A percentile compares a stretch with the other conserved stretches of the same genome.
Evolutionary conservation across 2,888 invertebrate species (phyloP).

Genomic region (Stegana nigrithorax): DNA sequence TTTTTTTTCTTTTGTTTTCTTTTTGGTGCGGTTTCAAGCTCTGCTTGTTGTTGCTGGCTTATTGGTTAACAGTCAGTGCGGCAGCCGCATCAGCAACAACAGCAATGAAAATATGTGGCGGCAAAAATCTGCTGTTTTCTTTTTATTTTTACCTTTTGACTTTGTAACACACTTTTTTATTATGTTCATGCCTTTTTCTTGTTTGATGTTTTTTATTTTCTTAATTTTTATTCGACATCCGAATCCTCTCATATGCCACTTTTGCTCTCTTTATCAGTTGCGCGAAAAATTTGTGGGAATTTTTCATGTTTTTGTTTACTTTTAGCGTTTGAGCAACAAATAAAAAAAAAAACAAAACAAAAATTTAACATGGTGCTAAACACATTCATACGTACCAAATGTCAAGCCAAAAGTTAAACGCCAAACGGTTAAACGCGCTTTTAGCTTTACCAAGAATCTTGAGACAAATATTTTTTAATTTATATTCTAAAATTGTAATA

Average conservation of each 20-base stretch:
- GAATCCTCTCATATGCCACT: slow-evolving; percentile 31
- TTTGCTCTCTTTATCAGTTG: slow-evolving; percentile 15
- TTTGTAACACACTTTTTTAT: slow-evolving; percentile 54
- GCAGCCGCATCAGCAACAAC: background rate
- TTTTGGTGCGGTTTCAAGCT: slow-evolving; percentile 52
- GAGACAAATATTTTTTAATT: too few species aligned
- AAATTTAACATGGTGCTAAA: too few species aligned
- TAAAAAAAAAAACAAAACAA: slow-evolving; percentile 26
- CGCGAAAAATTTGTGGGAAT: slow-evolving; percentile 39
- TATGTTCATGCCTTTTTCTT: slow-evolving; percentile 47
- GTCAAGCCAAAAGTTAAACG: too few species aligned
- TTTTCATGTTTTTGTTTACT: slow-evolving; percentile 29
- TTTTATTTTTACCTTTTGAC: slow-evolving; percentile 42
- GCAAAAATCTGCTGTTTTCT: slow-evolving; percentile 30
- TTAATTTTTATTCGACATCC: slow-evolving; percentile 37
- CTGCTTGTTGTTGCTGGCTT: slow-evolving; percentile 48
- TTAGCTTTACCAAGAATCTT: too few species aligned
- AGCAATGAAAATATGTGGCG: background rate
- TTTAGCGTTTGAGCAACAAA: slow-evolving; percentile 20
- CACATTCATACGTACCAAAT: background rate
- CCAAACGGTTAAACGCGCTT: too few species aligned
- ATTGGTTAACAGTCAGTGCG: background rate
- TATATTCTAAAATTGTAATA: too few species aligned
- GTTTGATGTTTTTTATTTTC: slow-evolving; percentile 37
- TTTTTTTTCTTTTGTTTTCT: slow-evolving; percentile 52